Conservation (phyloP, 2,797 vertebrate genomes). For the Stomatorhinus walkeri region DNA sequence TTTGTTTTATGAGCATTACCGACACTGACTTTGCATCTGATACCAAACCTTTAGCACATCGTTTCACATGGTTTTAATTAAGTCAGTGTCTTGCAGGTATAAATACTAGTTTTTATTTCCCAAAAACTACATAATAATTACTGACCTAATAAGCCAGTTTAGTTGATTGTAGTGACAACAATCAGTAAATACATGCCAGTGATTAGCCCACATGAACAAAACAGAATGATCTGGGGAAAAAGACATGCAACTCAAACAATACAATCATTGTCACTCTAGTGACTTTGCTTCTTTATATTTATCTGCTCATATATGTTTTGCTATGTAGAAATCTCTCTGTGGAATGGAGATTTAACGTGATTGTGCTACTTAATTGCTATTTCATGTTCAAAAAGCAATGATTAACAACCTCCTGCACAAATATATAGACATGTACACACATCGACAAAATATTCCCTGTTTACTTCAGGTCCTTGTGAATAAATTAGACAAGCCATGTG, state of each 20-base stretch:
- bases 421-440: neutral
- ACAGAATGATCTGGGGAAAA: neutral
- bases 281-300: neutral
- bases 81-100: neutral
- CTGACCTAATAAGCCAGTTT: neutral
- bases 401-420: neutral
- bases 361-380: neutral
- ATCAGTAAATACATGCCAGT: neutral
- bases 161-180: neutral
- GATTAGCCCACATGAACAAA: neutral
- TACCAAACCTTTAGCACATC: constrained; percentile 52
- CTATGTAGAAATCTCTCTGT: neutral
- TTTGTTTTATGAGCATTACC: constrained; percentile 71
- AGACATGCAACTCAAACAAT: neutral
- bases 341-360: neutral
- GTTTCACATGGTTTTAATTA: neutral
- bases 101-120: neutral
- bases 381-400: neutral
- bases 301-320: neutral
- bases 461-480: constrained; percentile 26
- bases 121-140: neutral
- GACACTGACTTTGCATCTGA: constrained; percentile 71
- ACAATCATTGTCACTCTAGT: neutral
- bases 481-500: neutral
- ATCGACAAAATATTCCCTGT: constrained; percentile 14